Percentiles rank a stretch among this genome's conserved stretches.
Evolutionary conservation across 1,140 invertebrate species (phyloP).

Genomic region (Drosophila truncata): DNA sequence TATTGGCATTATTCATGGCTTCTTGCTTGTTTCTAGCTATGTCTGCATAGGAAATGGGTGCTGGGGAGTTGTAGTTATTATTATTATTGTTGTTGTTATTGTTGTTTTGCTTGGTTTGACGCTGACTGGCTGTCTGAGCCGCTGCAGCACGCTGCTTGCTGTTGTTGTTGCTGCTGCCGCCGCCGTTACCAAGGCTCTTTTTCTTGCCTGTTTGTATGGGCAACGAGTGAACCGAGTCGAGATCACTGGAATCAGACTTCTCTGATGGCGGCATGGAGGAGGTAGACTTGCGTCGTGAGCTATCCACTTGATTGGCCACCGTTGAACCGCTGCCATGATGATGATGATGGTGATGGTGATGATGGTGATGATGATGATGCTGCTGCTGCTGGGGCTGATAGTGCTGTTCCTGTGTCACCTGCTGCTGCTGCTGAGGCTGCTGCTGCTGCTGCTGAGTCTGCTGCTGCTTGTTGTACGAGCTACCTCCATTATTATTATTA

Average conservation of each 20-base stretch:
- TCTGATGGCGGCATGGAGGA: slow-evolving; percentile 89
- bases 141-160: slow-evolving; percentile 40
- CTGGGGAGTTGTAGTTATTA: slow-evolving; percentile 28
- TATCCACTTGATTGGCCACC: slow-evolving; percentile 52
- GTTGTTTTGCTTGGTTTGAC: slow-evolving; percentile 37
- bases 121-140: slow-evolving; percentile 26
- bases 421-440: slow-evolving; percentile 36
- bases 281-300: slow-evolving; percentile 87
- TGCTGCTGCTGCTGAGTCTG: slow-evolving; percentile 29
- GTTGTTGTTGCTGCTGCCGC: slow-evolving; percentile 8
- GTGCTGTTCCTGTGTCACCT: slow-evolving; percentile 29
- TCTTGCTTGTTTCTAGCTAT: slow-evolving; percentile 87
- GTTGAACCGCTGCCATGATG: slow-evolving; percentile 25
- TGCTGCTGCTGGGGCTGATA: slow-evolving; percentile 38
- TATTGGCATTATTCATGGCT: slow-evolving; percentile 41
- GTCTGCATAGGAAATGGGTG: slow-evolving; percentile 89
- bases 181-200: slow-evolving; percentile 43
- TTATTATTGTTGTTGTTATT: background rate
- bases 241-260: slow-evolving; percentile 89
- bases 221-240: slow-evolving; percentile 91
- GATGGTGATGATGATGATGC: slow-evolving; percentile 46
- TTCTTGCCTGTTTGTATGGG: slow-evolving; percentile 87
- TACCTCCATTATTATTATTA: slow-evolving; percentile 1
- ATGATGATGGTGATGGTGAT: slow-evolving; percentile 45
- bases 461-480: slow-evolving; percentile 26